These are phyloP conservation scores for Naja naja DNA, from an alignment of 2,113 vertebrate genomes.

Conservation along the genomic window DNA sequence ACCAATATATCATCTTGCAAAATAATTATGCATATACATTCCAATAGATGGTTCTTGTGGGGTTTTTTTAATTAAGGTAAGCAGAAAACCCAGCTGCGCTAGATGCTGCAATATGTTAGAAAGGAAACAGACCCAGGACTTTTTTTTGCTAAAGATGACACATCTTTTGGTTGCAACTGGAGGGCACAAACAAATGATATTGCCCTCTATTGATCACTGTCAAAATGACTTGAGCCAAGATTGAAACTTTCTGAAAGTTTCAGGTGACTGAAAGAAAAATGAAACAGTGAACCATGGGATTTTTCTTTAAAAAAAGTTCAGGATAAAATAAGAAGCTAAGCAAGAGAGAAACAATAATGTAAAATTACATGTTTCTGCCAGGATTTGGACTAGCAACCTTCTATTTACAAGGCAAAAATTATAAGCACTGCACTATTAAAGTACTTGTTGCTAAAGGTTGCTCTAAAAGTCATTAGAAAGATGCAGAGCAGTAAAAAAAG, in stretches of 20 bases:
- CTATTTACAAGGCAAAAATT: neutral
- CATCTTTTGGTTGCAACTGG: neutral
- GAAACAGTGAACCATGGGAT: neutral
- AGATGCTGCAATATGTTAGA: neutral
- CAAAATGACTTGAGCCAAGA: neutral
- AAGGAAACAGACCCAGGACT: neutral
- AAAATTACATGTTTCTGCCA: neutral
- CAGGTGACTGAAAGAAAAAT: neutral
- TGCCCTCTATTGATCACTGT: neutral
- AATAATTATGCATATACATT: conserved; percentile 70
- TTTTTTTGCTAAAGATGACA: neutral
- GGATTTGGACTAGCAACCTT: neutral
- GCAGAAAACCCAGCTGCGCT: neutral
- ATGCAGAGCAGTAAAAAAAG: neutral
- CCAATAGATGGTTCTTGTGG: conserved; percentile 45
- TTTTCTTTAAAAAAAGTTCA: neutral
- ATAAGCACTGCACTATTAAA: neutral
- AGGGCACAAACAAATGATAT: neutral
- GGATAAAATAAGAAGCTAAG: neutral
- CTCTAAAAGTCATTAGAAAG: neutral
- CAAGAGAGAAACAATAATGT: neutral
- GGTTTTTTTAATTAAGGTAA: conserved; percentile 39
- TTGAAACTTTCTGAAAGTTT: neutral
- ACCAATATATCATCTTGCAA: conserved; percentile 76
- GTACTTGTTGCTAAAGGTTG: neutral